Evolutionary conservation across 2,797 vertebrate genomes (phyloP).

Genomic region (Anguilla anguilla): DNA sequence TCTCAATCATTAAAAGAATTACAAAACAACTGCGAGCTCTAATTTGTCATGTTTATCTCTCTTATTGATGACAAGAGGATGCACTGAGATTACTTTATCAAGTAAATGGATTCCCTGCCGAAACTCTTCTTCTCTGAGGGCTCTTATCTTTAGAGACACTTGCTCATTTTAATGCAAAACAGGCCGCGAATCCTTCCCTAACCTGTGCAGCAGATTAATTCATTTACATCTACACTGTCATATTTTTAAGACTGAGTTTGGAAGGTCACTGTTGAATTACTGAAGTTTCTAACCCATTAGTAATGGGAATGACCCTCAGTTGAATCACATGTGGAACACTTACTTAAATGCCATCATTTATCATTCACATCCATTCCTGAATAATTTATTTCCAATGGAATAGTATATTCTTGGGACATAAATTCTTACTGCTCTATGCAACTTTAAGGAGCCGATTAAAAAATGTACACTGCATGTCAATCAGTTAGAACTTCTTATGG

Average conservation of each 20-base stretch:
- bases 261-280: slow-evolving; percentile 29
- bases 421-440: neutral
- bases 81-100: slow-evolving; percentile 36
- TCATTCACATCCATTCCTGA: slow-evolving; percentile 18
- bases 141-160: slow-evolving; percentile 55
- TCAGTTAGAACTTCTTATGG: neutral
- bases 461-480: neutral
- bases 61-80: slow-evolving; percentile 26
- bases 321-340: slow-evolving; percentile 24
- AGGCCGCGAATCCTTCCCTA: slow-evolving; percentile 41
- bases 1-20: slow-evolving; percentile 56
- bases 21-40: slow-evolving; percentile 52
- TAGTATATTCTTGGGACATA: slow-evolving; percentile 15
- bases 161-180: slow-evolving; percentile 39
- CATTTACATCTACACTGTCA: slow-evolving; percentile 18
- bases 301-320: slow-evolving; percentile 30
- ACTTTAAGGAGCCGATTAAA: neutral
- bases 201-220: slow-evolving; percentile 29
- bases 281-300: slow-evolving; percentile 23
- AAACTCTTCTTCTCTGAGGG: slow-evolving; percentile 40
- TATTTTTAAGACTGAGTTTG: slow-evolving; percentile 8
- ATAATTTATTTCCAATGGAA: slow-evolving; percentile 30
- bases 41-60: slow-evolving; percentile 60
- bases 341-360: slow-evolving; percentile 30
- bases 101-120: slow-evolving; percentile 47